phyloP scores from a whole-genome alignment of 2,888 invertebrate species.

The Dione juno region DNA sequence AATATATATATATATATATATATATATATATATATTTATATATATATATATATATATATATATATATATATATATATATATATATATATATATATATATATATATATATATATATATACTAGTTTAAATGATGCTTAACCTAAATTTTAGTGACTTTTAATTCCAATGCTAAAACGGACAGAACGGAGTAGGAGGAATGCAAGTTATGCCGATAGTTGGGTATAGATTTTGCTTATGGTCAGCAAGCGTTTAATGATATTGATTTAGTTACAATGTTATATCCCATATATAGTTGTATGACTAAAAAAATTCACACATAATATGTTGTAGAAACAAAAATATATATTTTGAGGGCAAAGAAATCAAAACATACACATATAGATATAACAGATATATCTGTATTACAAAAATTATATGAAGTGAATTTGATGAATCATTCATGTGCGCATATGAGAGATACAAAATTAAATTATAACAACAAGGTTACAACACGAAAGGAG shows the following conservation, averaged over 20 bases:
- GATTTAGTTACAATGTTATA: neutral
- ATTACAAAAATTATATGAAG: neutral
- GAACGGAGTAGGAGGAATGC: constrained; percentile 38
- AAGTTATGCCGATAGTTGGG: constrained; percentile 60
- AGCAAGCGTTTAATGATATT: constrained; percentile 53
- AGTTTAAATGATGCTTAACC: neutral
- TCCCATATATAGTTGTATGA: no score
- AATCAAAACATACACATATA: no score
- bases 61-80: no score
- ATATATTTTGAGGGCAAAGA: no score
- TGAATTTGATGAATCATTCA: neutral
- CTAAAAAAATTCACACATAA: neutral
- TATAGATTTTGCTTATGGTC: constrained; percentile 63
- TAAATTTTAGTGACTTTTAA: neutral
- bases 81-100: no score
- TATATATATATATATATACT: no score
- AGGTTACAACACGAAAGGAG: constrained; percentile 12
- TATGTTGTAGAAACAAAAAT: no score
- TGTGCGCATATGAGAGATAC: neutral
- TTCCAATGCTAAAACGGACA: no score
- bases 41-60: no score
- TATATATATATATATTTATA: no score
- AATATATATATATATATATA: no score
- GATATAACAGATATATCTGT: neutral
- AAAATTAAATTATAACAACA: constrained; percentile 4